Conservation (phyloP, 2,113 vertebrate species). For the Pachyramphus minor region DNA sequence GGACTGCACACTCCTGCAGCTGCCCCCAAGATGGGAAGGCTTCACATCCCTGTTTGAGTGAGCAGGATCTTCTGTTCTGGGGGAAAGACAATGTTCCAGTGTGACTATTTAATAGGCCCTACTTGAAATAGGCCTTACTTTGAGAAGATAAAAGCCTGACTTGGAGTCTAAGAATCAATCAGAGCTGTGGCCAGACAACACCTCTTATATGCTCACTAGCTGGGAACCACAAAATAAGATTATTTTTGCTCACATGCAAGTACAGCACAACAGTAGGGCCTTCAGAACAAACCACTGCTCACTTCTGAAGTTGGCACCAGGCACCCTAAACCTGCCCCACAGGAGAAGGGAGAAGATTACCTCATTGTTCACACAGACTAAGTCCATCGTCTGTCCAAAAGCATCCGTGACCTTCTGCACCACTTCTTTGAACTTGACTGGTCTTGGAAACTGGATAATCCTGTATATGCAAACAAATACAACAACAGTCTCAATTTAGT, state of each 20-base stretch:
- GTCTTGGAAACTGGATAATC: conserved; percentile 88
- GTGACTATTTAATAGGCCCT: not conserved
- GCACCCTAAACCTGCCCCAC: not conserved
- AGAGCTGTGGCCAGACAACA: not conserved
- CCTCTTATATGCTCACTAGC: not conserved
- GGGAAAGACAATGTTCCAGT: not conserved
- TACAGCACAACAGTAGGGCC: not conserved
- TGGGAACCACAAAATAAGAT: not conserved
- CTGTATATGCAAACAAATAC: conserved; percentile 43
- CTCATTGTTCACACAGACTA: conserved; percentile 86
- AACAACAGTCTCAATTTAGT: not conserved
- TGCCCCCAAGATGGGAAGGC: not conserved
- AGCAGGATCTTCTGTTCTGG: not conserved
- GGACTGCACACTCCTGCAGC: not conserved
- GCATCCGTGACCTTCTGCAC: conserved; percentile 89
- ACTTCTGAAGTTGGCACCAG: not conserved
- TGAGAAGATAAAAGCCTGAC: not conserved
- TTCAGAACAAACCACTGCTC: not conserved
- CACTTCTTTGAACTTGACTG: conserved; percentile 86
- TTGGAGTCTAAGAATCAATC: not conserved
- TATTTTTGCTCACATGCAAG: not conserved
- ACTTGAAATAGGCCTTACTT: not conserved
- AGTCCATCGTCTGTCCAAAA: conserved; percentile 90
- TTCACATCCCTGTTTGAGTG: not conserved
- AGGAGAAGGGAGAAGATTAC: conserved; percentile 53